Base-by-base conservation (phyloP, 2,797 vertebrate species). In the Hoplostethus atlanticus region DNA sequence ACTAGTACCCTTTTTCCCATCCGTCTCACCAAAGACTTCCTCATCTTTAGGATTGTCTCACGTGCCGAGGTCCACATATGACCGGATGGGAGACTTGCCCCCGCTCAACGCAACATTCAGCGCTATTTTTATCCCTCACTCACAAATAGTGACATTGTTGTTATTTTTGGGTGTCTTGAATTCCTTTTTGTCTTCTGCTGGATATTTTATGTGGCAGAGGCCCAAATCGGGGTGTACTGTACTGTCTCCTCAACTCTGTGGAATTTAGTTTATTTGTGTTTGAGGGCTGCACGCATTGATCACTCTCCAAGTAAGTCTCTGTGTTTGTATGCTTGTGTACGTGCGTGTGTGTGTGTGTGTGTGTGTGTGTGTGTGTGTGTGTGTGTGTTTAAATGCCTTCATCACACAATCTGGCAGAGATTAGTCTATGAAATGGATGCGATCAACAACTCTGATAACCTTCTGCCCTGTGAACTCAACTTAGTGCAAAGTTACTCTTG, bases 211-310 rank as follows among this genome's bases (percentile, higher is more conserved):
- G 12, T 71, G 56, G 17, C 21, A 2, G 77, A 70, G 78, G 73
- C 79, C 77, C 60, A 73, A 12, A 65, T 48, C 0, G 60, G 73
- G 83, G 63, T 50, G 38, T 8, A 10, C 50, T 52, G 59, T 78
- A 10, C 53, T 54, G 59, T 78, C 71, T 10, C 2, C 68, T 83
- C 59, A 71, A 38, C 51, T 13, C 31, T 59, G 53, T 64, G 81
- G 78, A 80, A 84, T 88, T 76, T 51, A 31, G 34, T 80, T 79
- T 78, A 44, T 89, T 88, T 85, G 44, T 69, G 54, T 81, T 84
- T 79, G 58, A 57, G 53, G 74, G 59, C 60, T 1, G 9, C 16
- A 0, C 55, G 52, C 72, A 60, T 76, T 71, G 67, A 84, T 76
- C 60, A 8, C 5, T 52, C 62, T 36, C 28, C 61, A 83, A 83